Evolutionary conservation across 2,888 invertebrate species (phyloP).

Genomic region (Ennomos erosarius): DNA sequence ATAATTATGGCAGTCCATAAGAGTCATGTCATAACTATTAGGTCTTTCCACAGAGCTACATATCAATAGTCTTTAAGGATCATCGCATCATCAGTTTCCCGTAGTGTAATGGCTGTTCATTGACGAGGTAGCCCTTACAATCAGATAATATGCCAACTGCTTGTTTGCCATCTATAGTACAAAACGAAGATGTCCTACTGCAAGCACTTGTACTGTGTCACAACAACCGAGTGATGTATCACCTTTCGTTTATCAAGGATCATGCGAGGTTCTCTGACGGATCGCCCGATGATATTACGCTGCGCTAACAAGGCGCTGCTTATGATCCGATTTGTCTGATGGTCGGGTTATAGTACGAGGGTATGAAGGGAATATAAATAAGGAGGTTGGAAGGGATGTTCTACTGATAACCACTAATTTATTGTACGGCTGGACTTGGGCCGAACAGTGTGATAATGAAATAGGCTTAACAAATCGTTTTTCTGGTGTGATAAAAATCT

Average conservation of each 20-base stretch:
- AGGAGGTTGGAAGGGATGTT: not conserved
- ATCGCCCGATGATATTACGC: constrained; percentile 22
- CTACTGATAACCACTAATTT: constrained; percentile 3
- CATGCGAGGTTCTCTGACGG: constrained; percentile 36
- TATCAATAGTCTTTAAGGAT: not conserved
- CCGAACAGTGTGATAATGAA: too few relatives aligned
- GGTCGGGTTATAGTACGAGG: constrained; percentile 10
- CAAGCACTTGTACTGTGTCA: not conserved
- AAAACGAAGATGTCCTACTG: constrained; percentile 7
- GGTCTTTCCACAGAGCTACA: too few relatives aligned
- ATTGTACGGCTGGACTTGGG: not conserved
- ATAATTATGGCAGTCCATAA: too few relatives aligned
- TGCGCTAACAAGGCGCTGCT: constrained; percentile 21
- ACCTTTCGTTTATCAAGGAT: constrained; percentile 56
- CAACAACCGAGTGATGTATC: constrained; percentile 44
- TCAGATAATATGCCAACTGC: too few relatives aligned
- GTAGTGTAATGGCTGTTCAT: too few relatives aligned
- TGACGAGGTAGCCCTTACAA: too few relatives aligned
- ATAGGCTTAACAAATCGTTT: too few relatives aligned
- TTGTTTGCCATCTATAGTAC: not conserved
- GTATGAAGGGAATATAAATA: not conserved
- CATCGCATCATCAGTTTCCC: too few relatives aligned
- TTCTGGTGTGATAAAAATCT: too few relatives aligned
- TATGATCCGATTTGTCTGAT: constrained; percentile 16
- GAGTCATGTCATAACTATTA: too few relatives aligned